Evolutionary conservation across 2,113 vertebrate genomes (phyloP), one percentile per base, ranked within the genome.

Genomic region (Eptesicus fuscus): DNA sequence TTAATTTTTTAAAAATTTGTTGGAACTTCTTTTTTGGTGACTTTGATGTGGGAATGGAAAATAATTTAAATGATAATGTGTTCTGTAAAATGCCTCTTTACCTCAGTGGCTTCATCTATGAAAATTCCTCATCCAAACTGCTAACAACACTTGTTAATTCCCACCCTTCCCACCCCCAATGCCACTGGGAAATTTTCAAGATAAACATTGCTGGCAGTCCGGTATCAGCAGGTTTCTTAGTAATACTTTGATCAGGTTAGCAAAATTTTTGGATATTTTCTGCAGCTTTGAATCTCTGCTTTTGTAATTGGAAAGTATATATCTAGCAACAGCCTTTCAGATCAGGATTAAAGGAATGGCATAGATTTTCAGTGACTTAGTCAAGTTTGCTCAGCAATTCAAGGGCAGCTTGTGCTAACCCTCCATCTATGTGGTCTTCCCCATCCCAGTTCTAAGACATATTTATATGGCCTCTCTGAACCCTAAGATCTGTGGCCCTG

Each of bases 1-100:
- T 65, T 67, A 56, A 18, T 86, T 97, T 96, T 95, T 85, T 71
- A 18, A 78, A 56, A 22, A 18, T 70, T 94, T 76, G 10, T 23
- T 92, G 77, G 32, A 96, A 95, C 47, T 70, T 61, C 44, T 47
- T 93, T 67, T 80, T 30, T 2, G 1, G 32, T 63, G 49, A 87
- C 96, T 97, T 92, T 78, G 0, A 3, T 90, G 49, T 63, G 49
- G 20, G 28, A 85, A 77, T 59, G 37, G 49, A 63, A 94, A 91
- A 84, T 83, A 73, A 69, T 96, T 97, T 96, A 93, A 95, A 93
- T 79, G 49, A 85, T 73, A 89, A 95, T 96, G 95, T n/a, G 6
- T 32, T 83, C 73, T 79, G 42, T 85, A 84, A 30, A 95, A 83
- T 18, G 9, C 23, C 61, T 4, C 0, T 73, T 93, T 0, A 0